Evolutionary conservation across 2,888 invertebrate species (phyloP), one percentile per base, ranked within the genome.

Genomic region (Hydropsyche betteni): DNA sequence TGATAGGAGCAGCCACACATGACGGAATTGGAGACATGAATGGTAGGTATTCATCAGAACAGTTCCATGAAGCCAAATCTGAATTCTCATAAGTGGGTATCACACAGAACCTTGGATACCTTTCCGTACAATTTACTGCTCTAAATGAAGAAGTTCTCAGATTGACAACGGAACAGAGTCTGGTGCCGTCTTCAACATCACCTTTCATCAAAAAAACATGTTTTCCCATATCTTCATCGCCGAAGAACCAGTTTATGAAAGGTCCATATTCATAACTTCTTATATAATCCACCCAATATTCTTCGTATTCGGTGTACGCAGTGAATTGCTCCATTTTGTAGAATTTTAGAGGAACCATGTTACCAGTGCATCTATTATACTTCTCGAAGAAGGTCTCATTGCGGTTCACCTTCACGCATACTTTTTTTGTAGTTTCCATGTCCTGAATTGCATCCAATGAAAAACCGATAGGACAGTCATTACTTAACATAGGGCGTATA

Each of bases 201-300:
- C 7, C 36, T 8, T 55, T 8, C 5, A n/a, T 24, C 55, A 61
- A 36, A 12, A 33, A n/a, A 24, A 6, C 24, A 14, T 71, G 75
- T 33, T 76, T 16, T 10, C 79, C 85, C 85, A 33, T 82, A 82
- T n/a, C 81, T 79, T 53, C 50, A 61, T 83, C 82, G 7, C 84
- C 84, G 71, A 82, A 84, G 1, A 86, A 84, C 83, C 84, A 84
- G 77, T 87, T 86, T 4, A 86, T 81, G 78, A 85, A 87, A 1
- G 85, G 84, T 1, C 88, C 87, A 2, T 86, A 86, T 5, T 84
- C 83, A 77, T 87, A 87, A 24, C 84, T 74, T 0, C 85, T 82
- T 77, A 83, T 86, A 80, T 85, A 87, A 73, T 87, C 87, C 0
- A 85, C 84, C 88, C 88, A 88, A 80, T 87, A 79, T n/a, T 81